phyloP scores from a whole-genome alignment of 2,797 vertebrate genomes.

The Danio aesculapii region DNA sequence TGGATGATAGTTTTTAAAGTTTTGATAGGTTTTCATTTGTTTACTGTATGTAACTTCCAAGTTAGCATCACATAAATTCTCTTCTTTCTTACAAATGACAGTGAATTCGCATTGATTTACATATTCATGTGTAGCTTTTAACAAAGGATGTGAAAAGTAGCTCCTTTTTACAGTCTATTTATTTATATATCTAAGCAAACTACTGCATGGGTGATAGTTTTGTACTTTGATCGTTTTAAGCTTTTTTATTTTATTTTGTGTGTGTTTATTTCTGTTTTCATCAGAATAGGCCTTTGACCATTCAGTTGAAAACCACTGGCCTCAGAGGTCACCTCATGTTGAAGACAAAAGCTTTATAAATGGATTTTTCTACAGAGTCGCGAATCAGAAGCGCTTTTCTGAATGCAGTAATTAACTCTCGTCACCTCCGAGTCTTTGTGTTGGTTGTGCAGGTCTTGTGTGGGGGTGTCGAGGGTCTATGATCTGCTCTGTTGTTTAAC shows the following conservation, averaged over 20 bases:
- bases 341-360: constrained; percentile 22
- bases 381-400: constrained; percentile 2
- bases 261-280: background rate
- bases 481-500: background rate
- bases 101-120: no score
- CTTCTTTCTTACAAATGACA: no score
- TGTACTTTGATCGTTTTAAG: background rate
- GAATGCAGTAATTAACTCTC: constrained; percentile 11
- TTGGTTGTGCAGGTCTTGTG: background rate
- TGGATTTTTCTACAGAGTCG: background rate
- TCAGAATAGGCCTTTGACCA: background rate
- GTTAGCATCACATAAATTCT: no score
- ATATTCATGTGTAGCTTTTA: no score
- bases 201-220: background rate
- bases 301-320: background rate
- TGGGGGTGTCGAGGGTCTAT: background rate
- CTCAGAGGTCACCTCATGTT: background rate
- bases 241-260: background rate
- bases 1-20: no score
- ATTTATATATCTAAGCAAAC: background rate
- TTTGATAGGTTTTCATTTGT: no score
- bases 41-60: no score
- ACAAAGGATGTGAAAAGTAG: no score
- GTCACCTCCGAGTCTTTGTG: background rate
- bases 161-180: no score